Evolutionary conservation across 2,888 invertebrate species (phyloP), one percentile per base, ranked within the genome.

Genomic region (Amiota communis): DNA sequence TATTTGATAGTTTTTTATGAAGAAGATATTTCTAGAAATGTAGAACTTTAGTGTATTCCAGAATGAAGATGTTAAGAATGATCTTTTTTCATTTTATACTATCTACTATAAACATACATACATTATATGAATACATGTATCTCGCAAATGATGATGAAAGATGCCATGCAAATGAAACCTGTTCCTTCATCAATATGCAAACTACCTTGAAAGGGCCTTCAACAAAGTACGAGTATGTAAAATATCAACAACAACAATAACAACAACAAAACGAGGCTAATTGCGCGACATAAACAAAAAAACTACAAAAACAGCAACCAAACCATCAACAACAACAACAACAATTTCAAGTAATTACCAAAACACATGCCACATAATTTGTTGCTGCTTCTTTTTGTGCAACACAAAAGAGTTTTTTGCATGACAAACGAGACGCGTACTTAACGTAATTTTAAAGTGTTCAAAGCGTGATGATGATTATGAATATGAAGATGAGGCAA

Each of bases 281-380:
- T 83, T 82, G 84, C 77, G 76, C 78, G 76, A 83, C 49, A 51
- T 12, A 11, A 20, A 4, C 15, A 17, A 2, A 36, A 36, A 36
- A 70, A 48, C 4, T 13, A 1, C 1, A 15, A n/a, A 47, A 48
- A 11, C n/a, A 64, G 46, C 56, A 72, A 48, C 53, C 75, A 72
- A 63, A 72, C 78, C 75, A 74, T 77, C 78, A 75, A 81, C 49
- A 51, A 8, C 15, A 20, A 4, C 17, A 47, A 48, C 15, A 48
- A 36, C 12, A 15, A n/a, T 9, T 13, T 48, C 57, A 51, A 79
- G 78, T 84, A 86, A 86, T 83, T 83, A 80, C 77, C 75, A 74
- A 72, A 75, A 82, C 86, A 83, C 83, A 86, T 86, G 83, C 85
- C 85, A 84, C 86, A 83, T 83, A 80, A 86, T 86, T 83, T 85